Percentiles rank a stretch among this genome's conserved stretches.
These are phyloP conservation scores for Antedon mediterranea DNA, from an alignment of 53 echinoderm and acorn worm species.

Conservation along the genomic window DNA sequence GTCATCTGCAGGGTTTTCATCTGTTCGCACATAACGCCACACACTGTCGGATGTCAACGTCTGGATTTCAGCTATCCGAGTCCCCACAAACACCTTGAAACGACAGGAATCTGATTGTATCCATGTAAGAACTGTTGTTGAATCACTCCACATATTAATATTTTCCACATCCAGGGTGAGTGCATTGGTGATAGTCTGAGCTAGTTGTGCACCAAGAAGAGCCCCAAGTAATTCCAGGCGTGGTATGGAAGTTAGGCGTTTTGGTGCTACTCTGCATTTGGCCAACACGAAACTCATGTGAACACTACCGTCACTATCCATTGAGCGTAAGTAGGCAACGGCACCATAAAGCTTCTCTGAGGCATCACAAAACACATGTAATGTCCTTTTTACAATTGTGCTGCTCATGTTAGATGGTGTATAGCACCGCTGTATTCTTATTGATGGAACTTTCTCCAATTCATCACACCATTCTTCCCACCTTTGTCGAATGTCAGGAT, in stretches of 20 bases:
- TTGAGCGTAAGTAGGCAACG: not conserved
- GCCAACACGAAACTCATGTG: not conserved
- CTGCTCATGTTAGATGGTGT: not conserved
- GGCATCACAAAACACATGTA: constrained; percentile 10
- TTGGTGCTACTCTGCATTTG: not conserved
- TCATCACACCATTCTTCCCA: not conserved
- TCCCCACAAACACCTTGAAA: no score
- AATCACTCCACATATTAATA: no score
- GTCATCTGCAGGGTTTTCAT: no score
- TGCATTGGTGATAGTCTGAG: no score
- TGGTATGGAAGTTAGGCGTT: not conserved
- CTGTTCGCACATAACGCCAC: no score
- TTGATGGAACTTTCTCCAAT: not conserved
- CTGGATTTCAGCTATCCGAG: no score
- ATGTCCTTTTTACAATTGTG: not conserved
- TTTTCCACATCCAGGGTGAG: no score
- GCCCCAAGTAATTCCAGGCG: no score
- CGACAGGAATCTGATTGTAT: no score
- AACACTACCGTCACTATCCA: not conserved
- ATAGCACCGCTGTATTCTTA: not conserved
- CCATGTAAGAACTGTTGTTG: no score
- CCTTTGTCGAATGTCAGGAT: not conserved
- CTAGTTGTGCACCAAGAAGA: no score
- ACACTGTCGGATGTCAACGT: no score
- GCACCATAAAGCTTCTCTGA: not conserved